Evolutionary conservation across 2,888 invertebrate genomes (phyloP), one percentile per base, ranked within the genome.

Genomic region (Apamea anceps): DNA sequence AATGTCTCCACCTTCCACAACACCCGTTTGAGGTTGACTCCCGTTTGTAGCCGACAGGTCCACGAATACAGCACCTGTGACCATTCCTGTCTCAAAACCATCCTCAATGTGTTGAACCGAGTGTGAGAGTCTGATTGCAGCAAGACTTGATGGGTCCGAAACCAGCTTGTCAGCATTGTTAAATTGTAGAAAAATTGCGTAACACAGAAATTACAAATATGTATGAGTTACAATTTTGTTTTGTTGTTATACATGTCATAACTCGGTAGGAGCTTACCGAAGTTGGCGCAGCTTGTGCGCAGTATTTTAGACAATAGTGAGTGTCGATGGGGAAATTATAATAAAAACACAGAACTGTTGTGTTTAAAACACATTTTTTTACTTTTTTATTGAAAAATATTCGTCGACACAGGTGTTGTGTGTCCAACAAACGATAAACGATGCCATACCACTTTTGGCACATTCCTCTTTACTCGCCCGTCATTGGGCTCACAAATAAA

Each of bases 301-400:
- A 45, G 45, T 28, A 15, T n/a, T 67, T 67, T n/a, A n/a, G 8
- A 15, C 15, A 15, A 15, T 15, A 54, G 6, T 21, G n/a, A 51
- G 21, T 32, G 15, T 60, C 8, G 18, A n/a, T 60, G 32, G 74
- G 66, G 48, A 63, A 76, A 62, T 71, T 18, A 48, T 77, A 93
- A 96, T 94, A 90, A 92, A 96, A 96, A 94, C 90, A 93, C 93
- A 80, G 82, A 85, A 93, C 92, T 96, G 96, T 96, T 96, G 96
- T 97, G 96, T 97, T 97, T 92, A 95, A 96, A 97, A 97, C 96
- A 97, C 96, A 92, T 96, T 96, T 96, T 96, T 96, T 92, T 91
- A 92, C 90, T 91, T 95, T 96, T 96, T 97, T 96, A 96, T 96
- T 96, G 96, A 96, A 96, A 96, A 97, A 96, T 96, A 95, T 95